Conservation (phyloP, 1,140 invertebrate genomes). For the Lasioglossum baleicum region DNA sequence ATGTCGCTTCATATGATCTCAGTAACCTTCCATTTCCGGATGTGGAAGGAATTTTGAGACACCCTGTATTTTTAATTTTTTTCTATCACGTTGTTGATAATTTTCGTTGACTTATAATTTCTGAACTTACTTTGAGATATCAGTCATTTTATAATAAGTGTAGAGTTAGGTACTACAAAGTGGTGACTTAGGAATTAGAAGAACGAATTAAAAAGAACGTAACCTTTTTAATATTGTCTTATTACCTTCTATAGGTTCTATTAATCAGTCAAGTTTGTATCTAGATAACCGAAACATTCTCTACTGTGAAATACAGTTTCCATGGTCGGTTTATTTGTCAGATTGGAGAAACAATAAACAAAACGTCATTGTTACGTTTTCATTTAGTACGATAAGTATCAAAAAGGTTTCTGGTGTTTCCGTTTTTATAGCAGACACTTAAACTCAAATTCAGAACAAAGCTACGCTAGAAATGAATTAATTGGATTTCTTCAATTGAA, state of each 20-base stretch:
- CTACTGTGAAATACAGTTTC: neutral
- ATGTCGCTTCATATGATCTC: too few species aligned
- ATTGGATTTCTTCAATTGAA: constrained; percentile 13
- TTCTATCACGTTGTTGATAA: too few species aligned
- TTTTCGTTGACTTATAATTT: neutral
- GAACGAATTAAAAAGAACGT: neutral
- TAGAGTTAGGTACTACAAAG: neutral
- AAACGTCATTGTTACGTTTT: neutral
- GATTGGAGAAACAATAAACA: neutral
- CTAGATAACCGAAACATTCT: neutral
- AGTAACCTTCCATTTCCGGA: too few species aligned
- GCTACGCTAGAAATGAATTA: neutral
- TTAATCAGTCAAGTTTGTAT: neutral
- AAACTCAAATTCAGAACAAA: neutral
- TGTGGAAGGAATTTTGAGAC: too few species aligned
- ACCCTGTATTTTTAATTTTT: too few species aligned
- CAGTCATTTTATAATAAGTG: neutral
- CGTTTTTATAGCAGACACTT: neutral
- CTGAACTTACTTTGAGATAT: neutral
- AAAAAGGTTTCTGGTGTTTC: neutral
- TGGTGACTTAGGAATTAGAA: neutral
- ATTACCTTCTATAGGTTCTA: neutral
- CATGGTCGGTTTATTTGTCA: neutral
- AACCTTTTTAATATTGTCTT: neutral
- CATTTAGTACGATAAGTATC: neutral